Percentiles rank a stretch among this genome's conserved stretches.
phyloP scores from a whole-genome alignment of 2,888 invertebrate genomes.

The Volucella bombylans region DNA sequence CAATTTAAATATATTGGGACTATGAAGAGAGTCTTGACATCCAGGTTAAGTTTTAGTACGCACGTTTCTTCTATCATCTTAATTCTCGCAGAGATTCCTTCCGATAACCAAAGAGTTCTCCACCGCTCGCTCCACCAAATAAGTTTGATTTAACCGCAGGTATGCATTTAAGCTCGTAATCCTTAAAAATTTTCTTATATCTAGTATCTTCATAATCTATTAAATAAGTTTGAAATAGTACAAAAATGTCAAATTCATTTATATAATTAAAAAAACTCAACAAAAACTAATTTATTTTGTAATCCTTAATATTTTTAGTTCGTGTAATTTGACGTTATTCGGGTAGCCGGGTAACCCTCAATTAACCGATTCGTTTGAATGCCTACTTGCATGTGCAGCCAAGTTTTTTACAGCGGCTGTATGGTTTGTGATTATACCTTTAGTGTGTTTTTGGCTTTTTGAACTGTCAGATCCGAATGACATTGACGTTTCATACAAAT shows the following conservation, averaged over 20 bases:
- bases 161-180: conserved; percentile 2
- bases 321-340: no score
- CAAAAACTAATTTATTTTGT: no score
- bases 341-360: no score
- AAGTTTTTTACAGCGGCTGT: no score
- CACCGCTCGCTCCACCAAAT: neutral
- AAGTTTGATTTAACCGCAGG: neutral
- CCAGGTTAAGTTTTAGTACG: neutral
- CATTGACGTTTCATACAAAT: no score
- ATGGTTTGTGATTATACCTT: no score
- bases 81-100: conserved; percentile 1
- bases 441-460: no score
- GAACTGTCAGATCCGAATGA: no score
- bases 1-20: conserved; percentile 30
- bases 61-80: conserved; percentile 11
- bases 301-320: neutral
- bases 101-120: conserved; percentile 1
- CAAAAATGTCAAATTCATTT: neutral
- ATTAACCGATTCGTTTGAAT: no score
- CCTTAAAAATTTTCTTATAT: neutral
- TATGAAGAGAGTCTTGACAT: neutral
- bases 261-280: no score
- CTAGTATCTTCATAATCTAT: conserved; percentile 4
- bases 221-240: neutral
- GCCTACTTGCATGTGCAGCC: no score